Conservation (phyloP, 1,140 invertebrate species). For the Drosophila kurseongensis region DNA sequence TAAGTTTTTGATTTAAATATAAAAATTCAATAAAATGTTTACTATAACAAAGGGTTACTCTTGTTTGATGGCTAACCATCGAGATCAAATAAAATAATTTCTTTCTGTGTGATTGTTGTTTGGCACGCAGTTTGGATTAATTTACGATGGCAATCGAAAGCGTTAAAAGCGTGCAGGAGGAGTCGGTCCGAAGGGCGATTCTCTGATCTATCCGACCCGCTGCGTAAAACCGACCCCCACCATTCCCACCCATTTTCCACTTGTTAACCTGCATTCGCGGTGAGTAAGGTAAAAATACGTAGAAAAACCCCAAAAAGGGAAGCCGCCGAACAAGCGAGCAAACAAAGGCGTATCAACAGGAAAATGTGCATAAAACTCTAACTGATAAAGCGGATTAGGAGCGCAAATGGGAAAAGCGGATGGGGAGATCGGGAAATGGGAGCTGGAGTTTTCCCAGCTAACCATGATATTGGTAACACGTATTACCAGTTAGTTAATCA, state of each 20-base stretch:
- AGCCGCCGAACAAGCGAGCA: slow-evolving; percentile 8
- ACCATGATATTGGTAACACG: slow-evolving; percentile 44
- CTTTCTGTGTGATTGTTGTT: slow-evolving; percentile 41
- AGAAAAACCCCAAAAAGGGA: slow-evolving; percentile 21
- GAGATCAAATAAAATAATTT: slow-evolving; percentile 13
- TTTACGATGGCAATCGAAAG: slow-evolving; percentile 83
- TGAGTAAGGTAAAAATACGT: slow-evolving; percentile 51
- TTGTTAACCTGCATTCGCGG: slow-evolving; percentile 39
- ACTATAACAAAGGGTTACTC: too few species aligned
- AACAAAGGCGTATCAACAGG: slow-evolving; percentile 67
- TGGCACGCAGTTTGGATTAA: slow-evolving; percentile 76
- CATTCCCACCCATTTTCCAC: slow-evolving; percentile 1
- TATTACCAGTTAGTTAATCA: slow-evolving; percentile 51
- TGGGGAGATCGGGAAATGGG: slow-evolving; percentile 3
- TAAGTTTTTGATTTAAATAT: too few species aligned
- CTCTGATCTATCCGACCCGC: slow-evolving; percentile 1
- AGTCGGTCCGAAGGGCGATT: slow-evolving; percentile 17
- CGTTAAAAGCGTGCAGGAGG: slow-evolving; percentile 48
- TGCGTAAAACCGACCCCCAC: not conserved
- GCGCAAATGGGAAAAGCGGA: slow-evolving; percentile 16
- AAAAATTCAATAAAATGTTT: too few species aligned
- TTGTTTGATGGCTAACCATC: too few species aligned
- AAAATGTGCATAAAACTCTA: slow-evolving; percentile 76
- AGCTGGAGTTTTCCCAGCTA: slow-evolving; percentile 36
- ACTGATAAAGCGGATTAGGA: slow-evolving; percentile 68